Evolutionary conservation across 2,797 vertebrate genomes (phyloP).

Genomic region (Rhabdophis nuchalis): DNA sequence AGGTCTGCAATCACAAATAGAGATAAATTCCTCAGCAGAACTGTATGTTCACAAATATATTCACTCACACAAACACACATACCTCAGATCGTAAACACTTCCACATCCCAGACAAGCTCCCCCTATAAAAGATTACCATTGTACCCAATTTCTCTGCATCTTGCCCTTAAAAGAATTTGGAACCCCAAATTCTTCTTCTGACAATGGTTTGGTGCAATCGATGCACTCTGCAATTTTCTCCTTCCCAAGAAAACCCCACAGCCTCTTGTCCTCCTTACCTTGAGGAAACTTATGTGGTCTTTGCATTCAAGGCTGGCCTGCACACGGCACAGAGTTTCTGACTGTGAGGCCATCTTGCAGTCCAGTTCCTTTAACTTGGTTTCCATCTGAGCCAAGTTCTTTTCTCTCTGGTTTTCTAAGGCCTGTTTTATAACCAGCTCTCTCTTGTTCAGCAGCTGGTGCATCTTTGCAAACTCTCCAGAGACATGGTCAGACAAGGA

Average conservation of each 20-base stretch:
- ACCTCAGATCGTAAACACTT: not conserved
- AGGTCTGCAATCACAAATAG: not conserved
- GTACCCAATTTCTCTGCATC: not conserved
- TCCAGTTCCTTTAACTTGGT: slow-evolving; percentile 25
- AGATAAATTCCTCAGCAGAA: not conserved
- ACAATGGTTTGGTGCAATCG: not conserved
- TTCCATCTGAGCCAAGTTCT: slow-evolving; percentile 25
- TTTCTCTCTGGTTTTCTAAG: slow-evolving; percentile 13
- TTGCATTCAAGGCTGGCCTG: not conserved
- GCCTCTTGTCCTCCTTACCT: not conserved
- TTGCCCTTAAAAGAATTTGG: not conserved
- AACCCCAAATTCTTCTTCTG: not conserved
- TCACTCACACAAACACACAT: not conserved
- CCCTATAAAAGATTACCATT: not conserved
- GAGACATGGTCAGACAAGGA: slow-evolving; percentile 18
- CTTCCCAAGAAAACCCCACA: not conserved
- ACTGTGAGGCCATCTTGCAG: slow-evolving; percentile 3
- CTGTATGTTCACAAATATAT: not conserved
- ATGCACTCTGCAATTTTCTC: not conserved
- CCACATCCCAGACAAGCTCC: not conserved
- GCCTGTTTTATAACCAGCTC: slow-evolving; percentile 2
- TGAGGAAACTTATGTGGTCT: slow-evolving; percentile 22
- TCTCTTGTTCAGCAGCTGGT: slow-evolving; percentile 8
- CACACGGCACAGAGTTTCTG: slow-evolving; percentile 1
- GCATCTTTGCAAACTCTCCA: slow-evolving; percentile 29